These are phyloP conservation scores for Indicator maculatus DNA, from an alignment of 2,113 vertebrate species.

Conservation along the genomic window DNA sequence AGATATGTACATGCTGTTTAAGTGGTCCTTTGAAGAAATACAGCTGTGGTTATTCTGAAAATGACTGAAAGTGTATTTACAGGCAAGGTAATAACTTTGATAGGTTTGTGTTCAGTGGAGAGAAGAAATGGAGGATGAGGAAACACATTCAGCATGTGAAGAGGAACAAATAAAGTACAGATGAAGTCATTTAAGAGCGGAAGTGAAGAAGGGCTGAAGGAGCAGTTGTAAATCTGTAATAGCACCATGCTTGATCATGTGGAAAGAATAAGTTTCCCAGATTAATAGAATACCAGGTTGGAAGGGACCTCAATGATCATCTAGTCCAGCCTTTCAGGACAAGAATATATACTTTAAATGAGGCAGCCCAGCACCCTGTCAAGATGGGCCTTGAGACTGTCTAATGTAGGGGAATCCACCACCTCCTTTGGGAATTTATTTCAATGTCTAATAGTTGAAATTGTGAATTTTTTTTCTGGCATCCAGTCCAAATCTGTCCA, in stretches of 20 bases:
- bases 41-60: not conserved
- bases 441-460: too few species aligned
- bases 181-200: not conserved
- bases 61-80: not conserved
- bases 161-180: not conserved
- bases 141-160: not conserved
- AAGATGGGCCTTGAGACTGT: too few species aligned
- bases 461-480: too few species aligned
- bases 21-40: not conserved
- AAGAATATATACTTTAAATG: too few species aligned
- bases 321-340: too few species aligned
- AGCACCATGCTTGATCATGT: fast-evolving
- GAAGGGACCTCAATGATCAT: too few species aligned
- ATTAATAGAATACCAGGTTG: too few species aligned
- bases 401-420: too few species aligned
- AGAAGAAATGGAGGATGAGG: not conserved
- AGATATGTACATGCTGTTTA: not conserved
- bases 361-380: too few species aligned
- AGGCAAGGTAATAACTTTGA: not conserved
- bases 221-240: not conserved
- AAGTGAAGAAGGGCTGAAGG: not conserved
- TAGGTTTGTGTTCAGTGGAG: not conserved
- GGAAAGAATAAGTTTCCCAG: not conserved
- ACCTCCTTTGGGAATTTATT: too few species aligned
- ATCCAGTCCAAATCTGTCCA: too few species aligned